Evolutionary conservation across 2,797 vertebrate species (phyloP), one percentile per base, ranked within the genome.

Genomic region (Nyctibius grandis): DNA sequence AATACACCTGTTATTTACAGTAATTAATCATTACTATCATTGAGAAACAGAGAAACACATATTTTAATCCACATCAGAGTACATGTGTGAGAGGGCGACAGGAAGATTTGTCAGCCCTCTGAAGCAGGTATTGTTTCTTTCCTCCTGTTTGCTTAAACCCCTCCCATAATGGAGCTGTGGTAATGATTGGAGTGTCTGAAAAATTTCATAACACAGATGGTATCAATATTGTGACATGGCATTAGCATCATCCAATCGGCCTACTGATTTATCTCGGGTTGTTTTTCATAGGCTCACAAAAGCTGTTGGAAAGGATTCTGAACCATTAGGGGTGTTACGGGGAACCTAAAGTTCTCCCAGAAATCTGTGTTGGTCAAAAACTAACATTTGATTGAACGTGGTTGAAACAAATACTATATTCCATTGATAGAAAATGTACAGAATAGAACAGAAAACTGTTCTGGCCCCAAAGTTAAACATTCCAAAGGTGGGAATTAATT

Each of bases 81-180:
- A 73, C 19, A 47, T 87, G 73, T 34, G 47, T 89, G 79, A 60
- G 69, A 91, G 89, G 77, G 15, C 86, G 85, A 85, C 88, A 92
- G 64, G 70, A 93, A 94, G 81, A 94, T 96, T 94, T 95, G 95
- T 94, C 91, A 92, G 60, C 68, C 89, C 48, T 87, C 68, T 59
- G 56, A 95, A 68, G 61, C 88, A 93, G 77, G 40, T 68, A 87
- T 82, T 92, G 63, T 85, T 91, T 94, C 85, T 89, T 91, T 94
- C 51, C 51, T 94, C 68, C 50, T 89, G 38, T 45, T 85, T 76
- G 34, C 47, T 82, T 94, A 96, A 94, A 89, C 25, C 17, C 59
- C 20, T 88, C 36, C 31, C 19, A 57, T 85, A 89, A 91, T 73
- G 60, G 76, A 93, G 56, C 38, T 64, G 16, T 65, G 36, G 34